phyloP scores from a whole-genome alignment of 2,797 vertebrate genomes.

The Denticeps clupeoides region DNA sequence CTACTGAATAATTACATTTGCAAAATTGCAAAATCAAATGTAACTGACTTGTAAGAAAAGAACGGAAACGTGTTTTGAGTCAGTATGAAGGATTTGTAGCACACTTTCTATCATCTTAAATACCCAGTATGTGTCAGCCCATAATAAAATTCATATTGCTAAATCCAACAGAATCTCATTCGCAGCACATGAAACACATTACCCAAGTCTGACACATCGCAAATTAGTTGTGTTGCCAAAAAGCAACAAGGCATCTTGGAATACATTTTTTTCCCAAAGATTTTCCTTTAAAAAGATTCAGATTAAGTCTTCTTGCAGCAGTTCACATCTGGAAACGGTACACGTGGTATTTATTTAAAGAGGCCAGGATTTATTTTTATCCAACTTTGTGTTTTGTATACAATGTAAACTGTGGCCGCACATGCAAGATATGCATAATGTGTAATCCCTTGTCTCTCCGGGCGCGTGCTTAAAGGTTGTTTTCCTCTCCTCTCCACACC shows the following conservation, averaged over 20 bases:
- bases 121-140: slow-evolving; percentile 10
- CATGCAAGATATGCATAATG: slow-evolving; percentile 5
- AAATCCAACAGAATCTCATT: slow-evolving; percentile 18
- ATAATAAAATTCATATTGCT: slow-evolving; percentile 28
- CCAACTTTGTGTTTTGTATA: slow-evolving; percentile 14
- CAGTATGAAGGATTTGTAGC: too few species aligned
- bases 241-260: slow-evolving; percentile 25
- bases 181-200: slow-evolving; percentile 31
- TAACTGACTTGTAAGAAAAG: too few species aligned
- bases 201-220: slow-evolving; percentile 27
- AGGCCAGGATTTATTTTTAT: slow-evolving; percentile 30
- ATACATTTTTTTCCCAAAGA: slow-evolving; percentile 28
- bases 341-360: slow-evolving; percentile 32
- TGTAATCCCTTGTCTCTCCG: not conserved
- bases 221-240: slow-evolving; percentile 27
- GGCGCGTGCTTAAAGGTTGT: not conserved
- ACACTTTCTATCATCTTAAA: too few species aligned
- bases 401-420: slow-evolving; percentile 10
- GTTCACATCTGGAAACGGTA: slow-evolving; percentile 28
- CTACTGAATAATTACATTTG: too few species aligned
- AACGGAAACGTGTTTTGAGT: too few species aligned
- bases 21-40: too few species aligned
- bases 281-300: slow-evolving; percentile 30
- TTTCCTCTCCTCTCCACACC: not conserved
- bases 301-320: slow-evolving; percentile 29